Conservation (phyloP, 2,113 vertebrate species). For the Lamprologus sp. region DNA sequence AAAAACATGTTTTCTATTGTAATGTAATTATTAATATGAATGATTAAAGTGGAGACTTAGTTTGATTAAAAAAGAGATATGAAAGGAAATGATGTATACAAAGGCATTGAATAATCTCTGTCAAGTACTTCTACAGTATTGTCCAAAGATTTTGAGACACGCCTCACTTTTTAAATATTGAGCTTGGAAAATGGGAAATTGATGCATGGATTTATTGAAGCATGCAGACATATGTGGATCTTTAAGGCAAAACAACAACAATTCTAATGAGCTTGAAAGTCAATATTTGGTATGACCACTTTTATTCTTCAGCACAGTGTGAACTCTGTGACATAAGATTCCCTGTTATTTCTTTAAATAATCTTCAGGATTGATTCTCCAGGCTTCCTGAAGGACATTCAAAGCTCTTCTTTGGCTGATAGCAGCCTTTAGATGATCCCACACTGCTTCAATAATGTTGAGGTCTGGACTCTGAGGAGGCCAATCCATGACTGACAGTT, state of each 20-base stretch:
- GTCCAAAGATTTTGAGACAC: fast-evolving
- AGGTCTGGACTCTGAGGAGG: background rate
- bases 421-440: background rate
- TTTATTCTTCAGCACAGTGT: background rate
- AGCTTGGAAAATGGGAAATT: background rate
- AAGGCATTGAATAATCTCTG: too few relatives aligned
- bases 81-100: background rate
- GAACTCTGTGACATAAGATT: background rate
- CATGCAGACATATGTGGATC: background rate
- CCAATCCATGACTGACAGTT: background rate
- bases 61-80: background rate
- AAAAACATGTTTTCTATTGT: background rate
- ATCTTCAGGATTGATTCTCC: background rate
- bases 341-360: fast-evolving
- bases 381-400: background rate
- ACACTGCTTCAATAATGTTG: background rate
- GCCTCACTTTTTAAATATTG: background rate
- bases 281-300: background rate
- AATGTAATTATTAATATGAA: background rate
- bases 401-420: background rate
- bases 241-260: background rate
- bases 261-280: background rate
- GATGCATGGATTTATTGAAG: background rate
- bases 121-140: background rate
- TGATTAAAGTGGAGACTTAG: background rate